Base-by-base conservation (phyloP, 2,888 invertebrate species). In the Stenodera caucasica region DNA sequence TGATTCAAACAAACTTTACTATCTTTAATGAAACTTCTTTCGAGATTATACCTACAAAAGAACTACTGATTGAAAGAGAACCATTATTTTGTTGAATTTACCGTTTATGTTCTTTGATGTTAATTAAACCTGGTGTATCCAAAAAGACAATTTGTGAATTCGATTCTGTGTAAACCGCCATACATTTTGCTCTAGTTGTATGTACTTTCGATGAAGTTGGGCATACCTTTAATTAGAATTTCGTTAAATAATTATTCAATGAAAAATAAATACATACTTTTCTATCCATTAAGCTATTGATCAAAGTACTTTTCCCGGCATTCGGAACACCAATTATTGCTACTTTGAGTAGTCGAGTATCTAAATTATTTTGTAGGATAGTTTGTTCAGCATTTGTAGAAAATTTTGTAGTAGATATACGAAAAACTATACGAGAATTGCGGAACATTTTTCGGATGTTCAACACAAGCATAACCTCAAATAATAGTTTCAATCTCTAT, bases 301-400 rank as follows among this genome's bases (percentile, higher is more conserved):
- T 91, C 30, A 98, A 84, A 0, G 97, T 96, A 76, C 98, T 98
- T 80, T 98, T 98, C 29, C 98, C 98, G 53, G 90, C 90, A 84
- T 98, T 98, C 3, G 98, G 98, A 12, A 91, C 84, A 2, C 98
- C 98, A 67, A 98, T 87, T 21, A 98, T 88, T 7, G 96, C 93
- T 26, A 95, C 88, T 80, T 87, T 88, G 7, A 88, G 80, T n/a
- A 86, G 76, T 81, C 75, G 81, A 15, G 66, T 61, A 9, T 45
- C 26, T 18, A 53, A 53, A 14, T 56, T 30, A 3, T 49, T 55
- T 1, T 21, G 11, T 5, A 8, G 11, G 9, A 1, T 21, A 11
- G 2, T 18, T 54, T 53, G 55, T n/a, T 53, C 49, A 0, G 53
- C 55, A 11, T 53, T 60, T 21, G 59, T 59, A 23, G 57, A 54